Conservation (phyloP, 2,113 vertebrate species). For the Catharus minimus region DNA sequence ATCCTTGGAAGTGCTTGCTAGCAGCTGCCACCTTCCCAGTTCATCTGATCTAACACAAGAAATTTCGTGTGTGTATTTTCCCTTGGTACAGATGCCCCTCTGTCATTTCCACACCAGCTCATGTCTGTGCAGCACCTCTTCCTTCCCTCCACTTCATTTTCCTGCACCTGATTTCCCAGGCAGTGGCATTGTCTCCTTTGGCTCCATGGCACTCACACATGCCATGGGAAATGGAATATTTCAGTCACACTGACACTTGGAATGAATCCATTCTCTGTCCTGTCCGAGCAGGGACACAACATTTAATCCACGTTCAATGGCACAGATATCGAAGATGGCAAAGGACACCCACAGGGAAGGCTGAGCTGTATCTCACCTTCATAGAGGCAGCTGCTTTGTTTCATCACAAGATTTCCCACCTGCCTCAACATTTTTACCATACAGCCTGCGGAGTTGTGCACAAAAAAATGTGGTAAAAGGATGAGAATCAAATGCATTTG, state of each 20-base stretch:
- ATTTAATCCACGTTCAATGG: background rate
- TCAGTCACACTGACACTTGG: background rate
- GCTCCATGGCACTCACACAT: background rate
- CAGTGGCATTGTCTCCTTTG: background rate
- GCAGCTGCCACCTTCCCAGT: background rate
- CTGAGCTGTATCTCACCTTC: background rate
- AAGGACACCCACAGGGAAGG: background rate
- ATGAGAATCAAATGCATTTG: background rate
- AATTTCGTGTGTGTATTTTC: background rate
- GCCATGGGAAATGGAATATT: background rate
- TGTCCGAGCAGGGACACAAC: accelerated
- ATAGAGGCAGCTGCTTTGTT: background rate
- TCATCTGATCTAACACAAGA: background rate
- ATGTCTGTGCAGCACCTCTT: background rate
- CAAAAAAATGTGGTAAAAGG: background rate
- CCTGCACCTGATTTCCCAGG: background rate
- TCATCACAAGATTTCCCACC: background rate
- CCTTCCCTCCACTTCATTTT: background rate
- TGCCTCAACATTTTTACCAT: background rate
- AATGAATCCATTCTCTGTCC: background rate
- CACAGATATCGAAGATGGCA: background rate
- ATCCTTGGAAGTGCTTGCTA: background rate
- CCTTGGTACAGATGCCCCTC: background rate
- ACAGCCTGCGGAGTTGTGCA: background rate
- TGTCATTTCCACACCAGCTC: background rate